Conservation (phyloP, 2,113 vertebrate species). For the Catharus fuscescens region DNA sequence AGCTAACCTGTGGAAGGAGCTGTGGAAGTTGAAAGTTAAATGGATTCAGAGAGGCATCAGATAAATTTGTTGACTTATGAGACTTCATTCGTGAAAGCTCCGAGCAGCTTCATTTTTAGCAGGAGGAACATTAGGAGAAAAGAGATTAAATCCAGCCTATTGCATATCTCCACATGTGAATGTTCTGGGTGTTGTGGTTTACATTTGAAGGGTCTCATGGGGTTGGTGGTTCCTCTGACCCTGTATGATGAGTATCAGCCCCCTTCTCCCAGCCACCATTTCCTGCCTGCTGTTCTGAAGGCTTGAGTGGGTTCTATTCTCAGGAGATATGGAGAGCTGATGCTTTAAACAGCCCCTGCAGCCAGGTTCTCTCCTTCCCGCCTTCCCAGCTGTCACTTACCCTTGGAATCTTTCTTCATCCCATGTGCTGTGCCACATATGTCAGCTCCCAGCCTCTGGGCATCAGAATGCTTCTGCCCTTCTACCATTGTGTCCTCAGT, state of each 20-base stretch:
- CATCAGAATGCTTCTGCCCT: fast-evolving
- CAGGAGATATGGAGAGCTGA: not conserved
- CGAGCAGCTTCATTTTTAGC: not conserved
- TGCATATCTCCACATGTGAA: not conserved
- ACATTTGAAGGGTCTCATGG: not conserved
- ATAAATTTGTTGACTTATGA: fast-evolving
- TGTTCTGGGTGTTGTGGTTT: not conserved
- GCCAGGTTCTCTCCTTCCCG: not conserved
- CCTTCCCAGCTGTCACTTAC: not conserved
- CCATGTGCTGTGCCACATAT: not conserved
- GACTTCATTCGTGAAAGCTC: not conserved
- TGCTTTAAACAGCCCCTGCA: not conserved
- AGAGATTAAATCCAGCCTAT: not conserved
- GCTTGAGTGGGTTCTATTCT: not conserved
- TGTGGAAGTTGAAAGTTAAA: not conserved
- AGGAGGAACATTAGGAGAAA: not conserved
- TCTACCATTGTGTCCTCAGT: not conserved
- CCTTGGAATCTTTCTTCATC: not conserved
- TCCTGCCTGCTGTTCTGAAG: not conserved
- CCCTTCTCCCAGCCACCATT: not conserved
- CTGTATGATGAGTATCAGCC: fast-evolving
- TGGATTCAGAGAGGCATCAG: not conserved
- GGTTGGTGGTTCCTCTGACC: not conserved
- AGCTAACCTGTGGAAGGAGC: not conserved
- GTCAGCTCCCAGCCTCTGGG: not conserved